A percentile compares a stretch with the other conserved stretches of the same genome.
Conservation (phyloP, 2,888 invertebrate genomes). For the Epinotia brunnichana region DNA sequence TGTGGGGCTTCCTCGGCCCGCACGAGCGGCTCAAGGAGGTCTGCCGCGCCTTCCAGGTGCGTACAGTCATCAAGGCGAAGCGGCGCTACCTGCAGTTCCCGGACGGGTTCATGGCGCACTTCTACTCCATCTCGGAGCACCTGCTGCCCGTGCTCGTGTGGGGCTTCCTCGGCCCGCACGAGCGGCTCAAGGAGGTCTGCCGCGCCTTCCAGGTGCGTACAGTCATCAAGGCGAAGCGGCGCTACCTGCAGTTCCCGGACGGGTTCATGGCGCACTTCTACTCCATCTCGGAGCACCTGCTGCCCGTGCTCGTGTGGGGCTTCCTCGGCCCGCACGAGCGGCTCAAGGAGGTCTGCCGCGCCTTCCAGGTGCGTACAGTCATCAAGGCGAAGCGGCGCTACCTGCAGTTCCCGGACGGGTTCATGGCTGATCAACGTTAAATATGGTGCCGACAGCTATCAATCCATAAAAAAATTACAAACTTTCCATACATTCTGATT, state of each 20-base stretch:
- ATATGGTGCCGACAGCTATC: too few relatives aligned
- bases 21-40: too few relatives aligned
- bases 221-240: slow-evolving; percentile 96
- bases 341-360: slow-evolving; percentile 93
- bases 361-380: slow-evolving; percentile 89
- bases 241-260: slow-evolving; percentile 93
- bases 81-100: too few relatives aligned
- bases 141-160: too few relatives aligned
- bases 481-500: too few relatives aligned
- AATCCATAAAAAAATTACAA: too few relatives aligned
- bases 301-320: slow-evolving; percentile 98
- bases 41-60: too few relatives aligned
- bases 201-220: slow-evolving; percentile 88
- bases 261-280: slow-evolving; percentile 99
- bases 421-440: too few relatives aligned
- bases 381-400: slow-evolving; percentile 96
- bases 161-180: slow-evolving; percentile 97
- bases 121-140: too few relatives aligned
- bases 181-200: slow-evolving; percentile 93
- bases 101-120: too few relatives aligned
- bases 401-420: slow-evolving; percentile 95
- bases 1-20: too few relatives aligned
- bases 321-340: slow-evolving; percentile 97
- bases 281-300: slow-evolving; percentile 95
- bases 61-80: too few relatives aligned